phyloP scores from a whole-genome alignment of 2,113 vertebrate species.

The zebrafish (Danio rerio) region GRCz12tu NC_133191.1:34389001-34389500 shows the following conservation, averaged over 20 bases:
- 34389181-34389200: constrained; percentile 45
- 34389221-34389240: constrained; percentile 61
- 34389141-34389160: constrained; percentile 38
- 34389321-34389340: constrained; percentile 44
- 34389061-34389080: constrained; percentile 29
- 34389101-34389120: constrained; percentile 15
- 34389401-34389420: background rate
- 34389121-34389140: constrained; percentile 26
- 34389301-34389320: constrained; percentile 50
- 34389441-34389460: constrained; percentile 38
- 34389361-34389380: background rate
- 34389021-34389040: background rate
- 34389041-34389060: background rate
- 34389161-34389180: constrained; percentile 43
- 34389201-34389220: constrained; percentile 44
- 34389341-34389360: constrained; percentile 2
- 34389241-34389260: constrained; percentile 52
- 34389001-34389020: constrained; percentile 1
- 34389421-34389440: constrained; percentile 27
- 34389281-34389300: constrained; percentile 56
- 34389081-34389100: constrained; percentile 20
- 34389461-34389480: constrained; percentile 34
- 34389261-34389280: constrained; percentile 63
- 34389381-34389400: background rate
- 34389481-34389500: constrained; percentile 40